Base-by-base conservation (phyloP, 2,888 invertebrate species). In the Spialia ferax region DNA sequence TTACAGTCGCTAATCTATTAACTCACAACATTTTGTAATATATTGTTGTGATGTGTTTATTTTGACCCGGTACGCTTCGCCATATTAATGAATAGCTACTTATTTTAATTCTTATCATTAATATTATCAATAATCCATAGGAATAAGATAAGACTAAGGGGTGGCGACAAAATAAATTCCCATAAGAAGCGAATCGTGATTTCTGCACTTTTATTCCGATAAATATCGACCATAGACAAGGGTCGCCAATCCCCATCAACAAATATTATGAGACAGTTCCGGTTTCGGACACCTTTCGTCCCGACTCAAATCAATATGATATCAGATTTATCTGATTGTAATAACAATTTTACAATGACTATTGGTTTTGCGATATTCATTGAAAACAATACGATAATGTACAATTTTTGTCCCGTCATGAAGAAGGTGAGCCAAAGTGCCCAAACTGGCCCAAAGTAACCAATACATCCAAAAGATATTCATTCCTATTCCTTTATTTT, bases 1-100 rank as follows among this genome's bases (percentile, higher is more conserved):
- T 78, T 80, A 80, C 84, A 82, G 79, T 81, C 77, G 75, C 78
- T 85, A 85, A 84, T 85, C 77, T 77, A 82, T 80, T 82, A 57
- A 35, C 52, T 35, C 42, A 50, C 59, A 61, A 61, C 20, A 56
- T 59, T 67, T 65, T 61, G 42, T 42, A 65, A 65, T 59, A 38
- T 59, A 65, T 59, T 59, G 59, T 52, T 59, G 38, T 59, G 52
- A 65, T 54, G 59, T 65, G 52, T 66, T 59, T 66, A 60, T 52
- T n/a, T 60, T 66, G 52, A 54, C 59, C 52, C 26, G 7, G n/a
- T 59, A 59, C 42, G 38, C 59, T 60, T 32, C n/a, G n/a, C n/a
- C n/a, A n/a, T n/a, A n/a, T n/a, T n/a, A n/a, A n/a, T n/a, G n/a
- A n/a, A n/a, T n/a, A n/a, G n/a, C n/a, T n/a, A n/a, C n/a, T n/a